Evolutionary conservation across 30 jellyfish, hydroid and myxozoan genomes (phyloP).

Genomic region (Catostylus mosaicus): DNA sequence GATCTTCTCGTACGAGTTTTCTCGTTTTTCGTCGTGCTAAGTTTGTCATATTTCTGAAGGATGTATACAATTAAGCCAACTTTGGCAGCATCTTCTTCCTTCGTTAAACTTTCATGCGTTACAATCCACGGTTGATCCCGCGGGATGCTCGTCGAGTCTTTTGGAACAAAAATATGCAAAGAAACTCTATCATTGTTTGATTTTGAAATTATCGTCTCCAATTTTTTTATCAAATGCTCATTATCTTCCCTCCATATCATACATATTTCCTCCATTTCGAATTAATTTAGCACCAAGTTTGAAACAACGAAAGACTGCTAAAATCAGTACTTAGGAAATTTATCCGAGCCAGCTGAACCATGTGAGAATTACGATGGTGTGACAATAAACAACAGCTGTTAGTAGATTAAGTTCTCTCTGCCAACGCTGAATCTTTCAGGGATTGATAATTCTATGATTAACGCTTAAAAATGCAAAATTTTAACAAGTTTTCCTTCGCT

Average conservation of each 20-base stretch:
- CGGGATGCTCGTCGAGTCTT: neutral
- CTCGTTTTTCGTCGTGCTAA: neutral
- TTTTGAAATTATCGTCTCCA: neutral
- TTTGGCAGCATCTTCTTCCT: constrained; percentile 30
- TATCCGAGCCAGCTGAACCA: no score
- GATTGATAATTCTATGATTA: no score
- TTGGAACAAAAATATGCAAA: constrained; percentile 21
- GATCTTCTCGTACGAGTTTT: constrained; percentile 5
- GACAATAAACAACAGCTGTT: no score
- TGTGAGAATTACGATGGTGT: no score
- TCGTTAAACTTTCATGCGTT: constrained; percentile 38
- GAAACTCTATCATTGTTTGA: neutral
- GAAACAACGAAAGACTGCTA: no score
- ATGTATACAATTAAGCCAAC: constrained; percentile 11
- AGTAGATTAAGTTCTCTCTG: no score
- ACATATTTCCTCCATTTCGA: constrained; percentile 38
- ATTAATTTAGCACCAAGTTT: no score
- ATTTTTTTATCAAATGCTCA: constrained; percentile 1
- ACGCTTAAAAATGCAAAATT: no score
- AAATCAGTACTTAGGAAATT: no score
- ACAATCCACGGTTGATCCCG: constrained; percentile 16
- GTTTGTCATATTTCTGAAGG: constrained; percentile 14
- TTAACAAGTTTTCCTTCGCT: no score
- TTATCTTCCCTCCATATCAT: constrained; percentile 29
- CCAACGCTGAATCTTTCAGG: no score